These are phyloP conservation scores for Labeo rohita DNA, from an alignment of 2,113 vertebrate genomes.

Conservation along the genomic window DNA sequence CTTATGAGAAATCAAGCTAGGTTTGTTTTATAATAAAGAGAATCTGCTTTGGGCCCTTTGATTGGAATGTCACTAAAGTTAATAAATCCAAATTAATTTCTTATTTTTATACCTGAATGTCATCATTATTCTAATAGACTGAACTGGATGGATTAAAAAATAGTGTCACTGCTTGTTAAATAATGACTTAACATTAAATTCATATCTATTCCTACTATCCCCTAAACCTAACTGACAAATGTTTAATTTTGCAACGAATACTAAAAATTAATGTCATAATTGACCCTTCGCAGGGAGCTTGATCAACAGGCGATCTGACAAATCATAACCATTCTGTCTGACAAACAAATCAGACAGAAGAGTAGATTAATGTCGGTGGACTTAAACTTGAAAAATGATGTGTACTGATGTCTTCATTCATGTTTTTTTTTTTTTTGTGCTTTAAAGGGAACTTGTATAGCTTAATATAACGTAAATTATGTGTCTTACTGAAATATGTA, in stretches of 20 bases:
- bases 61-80: constrained; percentile 11
- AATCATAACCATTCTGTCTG: too few relatives aligned
- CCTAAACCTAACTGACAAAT: background rate
- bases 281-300: too few relatives aligned
- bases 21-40: background rate
- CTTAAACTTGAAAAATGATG: too few relatives aligned
- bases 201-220: background rate
- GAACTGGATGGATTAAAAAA: background rate
- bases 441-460: too few relatives aligned
- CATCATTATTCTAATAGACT: background rate
- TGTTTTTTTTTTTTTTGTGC: too few relatives aligned
- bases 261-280: background rate
- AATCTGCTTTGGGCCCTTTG: background rate
- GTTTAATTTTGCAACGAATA: background rate
- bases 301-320: too few relatives aligned
- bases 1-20: background rate
- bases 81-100: background rate
- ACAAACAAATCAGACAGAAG: too few relatives aligned
- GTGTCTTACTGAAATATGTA: too few relatives aligned
- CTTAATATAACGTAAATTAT: too few relatives aligned
- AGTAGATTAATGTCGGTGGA: too few relatives aligned
- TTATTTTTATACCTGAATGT: background rate
- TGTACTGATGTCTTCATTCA: too few relatives aligned
- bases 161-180: background rate
- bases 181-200: background rate